Conservation (phyloP, 2,797 vertebrate species). For the Gallinago stenura region DNA sequence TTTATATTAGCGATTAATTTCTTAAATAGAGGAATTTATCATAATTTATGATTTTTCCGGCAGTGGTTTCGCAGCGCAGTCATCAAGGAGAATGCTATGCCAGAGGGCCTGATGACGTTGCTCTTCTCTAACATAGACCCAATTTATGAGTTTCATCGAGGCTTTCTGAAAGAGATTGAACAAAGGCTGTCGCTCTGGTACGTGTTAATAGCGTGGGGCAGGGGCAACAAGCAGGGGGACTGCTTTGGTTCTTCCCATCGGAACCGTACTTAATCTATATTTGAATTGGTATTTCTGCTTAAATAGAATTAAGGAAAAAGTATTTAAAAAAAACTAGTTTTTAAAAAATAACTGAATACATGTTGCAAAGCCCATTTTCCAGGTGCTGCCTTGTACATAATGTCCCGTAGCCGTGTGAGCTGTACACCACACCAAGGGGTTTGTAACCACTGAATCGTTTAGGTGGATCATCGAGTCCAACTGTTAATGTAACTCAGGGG, state of each 20-base stretch:
- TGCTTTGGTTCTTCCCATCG: rapidly evolving
- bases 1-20: not conserved
- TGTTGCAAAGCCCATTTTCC: not conserved
- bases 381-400: not conserved
- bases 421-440: not conserved
- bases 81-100: conserved; percentile 93
- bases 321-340: not conserved
- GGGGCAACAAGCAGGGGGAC: rapidly evolving
- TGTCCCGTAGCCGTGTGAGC: not conserved
- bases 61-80: conserved; percentile 97
- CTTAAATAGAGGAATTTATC: not conserved
- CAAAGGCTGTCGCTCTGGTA: conserved; percentile 94
- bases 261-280: rapidly evolving
- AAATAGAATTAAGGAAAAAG: not conserved
- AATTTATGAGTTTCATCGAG: conserved; percentile 93
- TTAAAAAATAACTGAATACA: rapidly evolving
- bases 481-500: rapidly evolving
- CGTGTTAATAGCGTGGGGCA: not conserved
- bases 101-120: conserved; percentile 89
- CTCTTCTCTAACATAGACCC: conserved; percentile 96
- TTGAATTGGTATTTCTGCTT: not conserved
- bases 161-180: conserved; percentile 93
- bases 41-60: not conserved
- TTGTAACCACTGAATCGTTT: not conserved
- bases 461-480: not conserved